These are phyloP conservation scores for Coptotermes formosanus DNA, from an alignment of 1,140 invertebrate species.

Conservation along the genomic window DNA sequence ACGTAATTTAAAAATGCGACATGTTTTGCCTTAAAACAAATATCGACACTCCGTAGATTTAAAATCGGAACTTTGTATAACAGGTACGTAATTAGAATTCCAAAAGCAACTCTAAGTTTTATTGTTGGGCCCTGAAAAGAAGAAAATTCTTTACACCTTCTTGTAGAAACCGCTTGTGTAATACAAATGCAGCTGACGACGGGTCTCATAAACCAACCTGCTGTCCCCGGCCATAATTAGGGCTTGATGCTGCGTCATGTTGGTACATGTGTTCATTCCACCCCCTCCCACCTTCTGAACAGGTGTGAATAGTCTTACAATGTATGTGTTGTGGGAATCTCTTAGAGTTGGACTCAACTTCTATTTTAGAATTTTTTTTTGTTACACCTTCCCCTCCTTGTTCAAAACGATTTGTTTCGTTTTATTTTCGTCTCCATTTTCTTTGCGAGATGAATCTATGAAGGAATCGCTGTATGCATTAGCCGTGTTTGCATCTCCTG, in stretches of 20 bases:
- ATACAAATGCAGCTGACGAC: too few relatives aligned
- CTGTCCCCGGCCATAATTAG: conserved; percentile 1
- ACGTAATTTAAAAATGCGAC: too few relatives aligned
- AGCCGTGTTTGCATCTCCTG: conserved; percentile 1
- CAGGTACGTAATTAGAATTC: too few relatives aligned
- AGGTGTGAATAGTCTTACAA: background rate
- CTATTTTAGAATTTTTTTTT: conserved; percentile 4
- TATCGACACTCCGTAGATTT: too few relatives aligned
- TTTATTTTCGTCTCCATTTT: background rate
- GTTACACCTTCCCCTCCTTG: background rate
- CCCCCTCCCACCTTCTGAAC: background rate
- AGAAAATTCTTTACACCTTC: too few relatives aligned
- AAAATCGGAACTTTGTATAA: too few relatives aligned
- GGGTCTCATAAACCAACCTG: background rate
- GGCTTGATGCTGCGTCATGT: background rate
- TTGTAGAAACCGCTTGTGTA: too few relatives aligned
- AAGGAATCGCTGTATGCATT: background rate
- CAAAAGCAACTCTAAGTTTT: too few relatives aligned
- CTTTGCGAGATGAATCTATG: background rate
- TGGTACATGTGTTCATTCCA: background rate
- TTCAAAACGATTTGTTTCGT: too few relatives aligned
- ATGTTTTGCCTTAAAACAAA: too few relatives aligned
- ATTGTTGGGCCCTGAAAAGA: too few relatives aligned
- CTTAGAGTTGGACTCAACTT: background rate
- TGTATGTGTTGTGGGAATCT: background rate